Conservation (phyloP, 1,140 invertebrate genomes). For the Brevipalpus yothersi region DNA sequence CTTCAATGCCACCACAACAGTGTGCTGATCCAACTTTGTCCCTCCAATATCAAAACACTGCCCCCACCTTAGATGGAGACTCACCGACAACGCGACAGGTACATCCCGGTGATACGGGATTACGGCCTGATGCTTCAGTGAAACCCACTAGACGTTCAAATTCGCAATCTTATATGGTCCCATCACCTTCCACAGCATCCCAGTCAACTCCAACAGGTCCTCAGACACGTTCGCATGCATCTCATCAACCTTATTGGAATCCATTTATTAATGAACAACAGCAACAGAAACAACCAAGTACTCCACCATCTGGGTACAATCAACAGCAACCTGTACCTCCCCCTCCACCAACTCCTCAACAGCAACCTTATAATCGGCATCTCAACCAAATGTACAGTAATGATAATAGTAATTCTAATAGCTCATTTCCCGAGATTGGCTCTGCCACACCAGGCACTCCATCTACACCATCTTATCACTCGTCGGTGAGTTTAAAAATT, state of each 20-base stretch:
- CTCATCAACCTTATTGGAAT: not conserved
- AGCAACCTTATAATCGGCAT: not conserved
- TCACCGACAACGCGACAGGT: not conserved
- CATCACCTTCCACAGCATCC: not conserved
- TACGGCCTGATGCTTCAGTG: not conserved
- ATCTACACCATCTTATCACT: not conserved
- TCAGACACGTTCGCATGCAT: not conserved
- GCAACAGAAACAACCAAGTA: too few species aligned
- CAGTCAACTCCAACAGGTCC: not conserved
- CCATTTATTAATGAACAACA: not conserved
- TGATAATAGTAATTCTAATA: conserved; percentile 1
- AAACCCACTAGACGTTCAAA: not conserved
- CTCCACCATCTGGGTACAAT: too few species aligned
- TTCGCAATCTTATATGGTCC: not conserved
- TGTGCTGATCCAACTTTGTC: not conserved
- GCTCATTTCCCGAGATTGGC: not conserved
- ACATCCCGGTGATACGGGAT: not conserved
- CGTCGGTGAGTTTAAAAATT: not conserved
- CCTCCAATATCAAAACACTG: too few species aligned
- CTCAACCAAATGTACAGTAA: conserved; percentile 2
- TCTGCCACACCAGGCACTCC: not conserved
- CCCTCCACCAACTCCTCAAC: not conserved
- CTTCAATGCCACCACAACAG: not conserved
- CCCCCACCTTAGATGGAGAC: too few species aligned
- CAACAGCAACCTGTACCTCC: not conserved